These are phyloP conservation scores for Myotis lucifugus DNA, from an alignment of 2,113 vertebrate genomes.

Conservation along the genomic window DNA sequence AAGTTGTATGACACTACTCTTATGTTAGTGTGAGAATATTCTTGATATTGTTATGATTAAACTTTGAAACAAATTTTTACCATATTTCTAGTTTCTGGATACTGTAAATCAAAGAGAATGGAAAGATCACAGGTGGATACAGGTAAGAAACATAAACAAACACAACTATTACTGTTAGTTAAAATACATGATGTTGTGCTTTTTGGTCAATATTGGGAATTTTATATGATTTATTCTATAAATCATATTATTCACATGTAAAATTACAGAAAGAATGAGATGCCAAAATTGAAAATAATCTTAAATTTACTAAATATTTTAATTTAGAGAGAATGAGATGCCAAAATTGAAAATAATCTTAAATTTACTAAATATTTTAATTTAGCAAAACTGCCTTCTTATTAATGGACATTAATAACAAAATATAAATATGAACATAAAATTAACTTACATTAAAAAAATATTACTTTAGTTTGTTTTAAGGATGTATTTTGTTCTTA, in stretches of 20 bases:
- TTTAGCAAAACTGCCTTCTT: neutral
- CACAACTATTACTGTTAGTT: neutral
- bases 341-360: neutral
- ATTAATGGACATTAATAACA: neutral
- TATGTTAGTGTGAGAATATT: slow-evolving; percentile 1
- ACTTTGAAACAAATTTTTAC: slow-evolving; percentile 42
- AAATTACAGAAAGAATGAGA: neutral
- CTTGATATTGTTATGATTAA: slow-evolving; percentile 1
- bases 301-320: slow-evolving; percentile 9
- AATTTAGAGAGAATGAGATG: slow-evolving; percentile 7
- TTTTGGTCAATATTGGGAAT: neutral
- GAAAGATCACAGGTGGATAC: neutral
- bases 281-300: neutral
- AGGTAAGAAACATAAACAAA: slow-evolving; percentile 13
- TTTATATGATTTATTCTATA: neutral
- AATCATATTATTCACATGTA: neutral
- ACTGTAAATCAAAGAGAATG: neutral
- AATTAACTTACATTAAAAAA: slow-evolving; percentile 20
- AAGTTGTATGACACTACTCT: neutral
- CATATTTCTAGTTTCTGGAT: neutral
- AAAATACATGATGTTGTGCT: neutral
- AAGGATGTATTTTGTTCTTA: neutral
- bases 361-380: slow-evolving; percentile 19
- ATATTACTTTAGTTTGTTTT: slow-evolving; percentile 17
- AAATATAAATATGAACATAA: slow-evolving; percentile 17